Evolutionary conservation across 2,113 vertebrate species (phyloP), one percentile per base, ranked within the genome.

Genomic region (Trogon surrucura): DNA sequence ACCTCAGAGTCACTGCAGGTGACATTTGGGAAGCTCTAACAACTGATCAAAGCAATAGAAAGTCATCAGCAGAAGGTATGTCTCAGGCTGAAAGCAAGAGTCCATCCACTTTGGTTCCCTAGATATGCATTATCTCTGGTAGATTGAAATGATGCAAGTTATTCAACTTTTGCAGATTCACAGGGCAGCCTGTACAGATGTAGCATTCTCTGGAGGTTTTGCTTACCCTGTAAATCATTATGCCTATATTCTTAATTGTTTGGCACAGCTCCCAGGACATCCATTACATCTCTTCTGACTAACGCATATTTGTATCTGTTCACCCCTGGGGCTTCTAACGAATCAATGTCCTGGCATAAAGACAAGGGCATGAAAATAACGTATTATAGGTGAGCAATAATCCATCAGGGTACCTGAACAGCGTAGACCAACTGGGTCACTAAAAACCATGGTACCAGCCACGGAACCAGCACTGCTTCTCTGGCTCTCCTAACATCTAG

Each of bases 241-340:
- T 1, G 30, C 48, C 80, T 84, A 74, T 96, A 78, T 71, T 78
- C 88, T 78, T 93, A 91, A 91, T 85, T 80, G 77, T 67, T 86
- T 96, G 92, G 88, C 93, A 91, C 32, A 36, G 80, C 48, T 96
- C 90, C 88, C 88, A 89, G 69, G 94, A 83, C 90, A 81, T 88
- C 72, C 82, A 95, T 90, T 88, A 78, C 57, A 78, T 27, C 65
- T 79, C 57, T 65, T 85, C 79, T 86, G 27, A 90, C 82, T 96
- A 94, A 88, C 1, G 11, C 41, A 29, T 79, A 58, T 86, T 84
- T 81, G 23, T 90, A 80, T 90, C 82, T 90, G n/a, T 45, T 95
- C 88, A 90, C 69, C 77, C 47, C 57, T 1, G 3, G 29, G 77
- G 61, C 36, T 45, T 88, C 61, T 77, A 88, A 92, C 77, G 38